A percentile compares a stretch with the other conserved stretches of the same genome.
Evolutionary conservation across 2,113 vertebrate genomes (phyloP).

Genomic region (Hepsetus odoe): DNA sequence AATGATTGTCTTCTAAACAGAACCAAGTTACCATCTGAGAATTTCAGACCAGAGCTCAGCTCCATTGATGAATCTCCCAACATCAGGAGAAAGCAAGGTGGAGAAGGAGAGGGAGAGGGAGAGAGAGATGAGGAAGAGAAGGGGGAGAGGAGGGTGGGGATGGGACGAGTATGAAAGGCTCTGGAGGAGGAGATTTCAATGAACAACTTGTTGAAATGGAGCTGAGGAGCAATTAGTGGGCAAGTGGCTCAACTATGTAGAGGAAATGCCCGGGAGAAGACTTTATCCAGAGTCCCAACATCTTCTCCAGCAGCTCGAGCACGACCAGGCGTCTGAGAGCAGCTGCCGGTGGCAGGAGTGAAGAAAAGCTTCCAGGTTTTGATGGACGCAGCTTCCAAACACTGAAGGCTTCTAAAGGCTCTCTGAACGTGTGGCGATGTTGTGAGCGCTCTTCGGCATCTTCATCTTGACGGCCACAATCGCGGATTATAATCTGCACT

Average conservation of each 20-base stretch:
- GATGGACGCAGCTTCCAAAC: background rate
- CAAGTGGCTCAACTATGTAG: constrained; percentile 63
- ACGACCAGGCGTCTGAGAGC: background rate
- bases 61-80: background rate
- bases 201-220: constrained; percentile 68
- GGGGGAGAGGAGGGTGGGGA: constrained; percentile 49
- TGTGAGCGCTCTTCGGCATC: background rate
- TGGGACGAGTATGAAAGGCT: constrained; percentile 43
- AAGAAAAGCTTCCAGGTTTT: background rate
- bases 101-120: constrained; percentile 17
- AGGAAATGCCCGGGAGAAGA: constrained; percentile 49
- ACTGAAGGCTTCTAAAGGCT: background rate
- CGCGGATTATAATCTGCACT: constrained; percentile 25
- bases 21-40: no score
- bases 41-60: background rate
- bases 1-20: no score
- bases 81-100: constrained; percentile 16
- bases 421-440: background rate
- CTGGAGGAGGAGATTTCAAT: constrained; percentile 77
- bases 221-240: constrained; percentile 70
- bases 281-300: background rate
- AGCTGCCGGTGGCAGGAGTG: background rate
- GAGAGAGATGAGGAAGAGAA: constrained; percentile 40
- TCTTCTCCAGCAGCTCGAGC: background rate
- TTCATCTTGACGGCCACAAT: background rate